Conservation (phyloP, 2,888 invertebrate species). For the Sialis fuliginosa region DNA sequence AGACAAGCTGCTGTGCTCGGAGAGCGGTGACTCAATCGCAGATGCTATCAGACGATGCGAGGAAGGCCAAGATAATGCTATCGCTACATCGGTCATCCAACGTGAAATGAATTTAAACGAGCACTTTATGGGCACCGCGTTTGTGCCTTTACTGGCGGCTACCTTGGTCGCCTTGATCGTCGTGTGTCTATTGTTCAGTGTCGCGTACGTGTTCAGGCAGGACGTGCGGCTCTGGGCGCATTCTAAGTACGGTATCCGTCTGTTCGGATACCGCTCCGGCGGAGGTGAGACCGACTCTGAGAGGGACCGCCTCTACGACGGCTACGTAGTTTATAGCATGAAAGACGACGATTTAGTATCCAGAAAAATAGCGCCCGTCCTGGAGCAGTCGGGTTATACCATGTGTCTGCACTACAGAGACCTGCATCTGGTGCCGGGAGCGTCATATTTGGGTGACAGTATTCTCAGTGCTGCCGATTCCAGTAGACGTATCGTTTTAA, state of each 20-base stretch:
- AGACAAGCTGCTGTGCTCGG: slow-evolving; percentile 49
- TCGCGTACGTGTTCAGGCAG: slow-evolving; percentile 56
- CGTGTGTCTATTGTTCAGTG: slow-evolving; percentile 45
- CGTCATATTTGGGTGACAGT: slow-evolving; percentile 41
- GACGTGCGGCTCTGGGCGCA: slow-evolving; percentile 66
- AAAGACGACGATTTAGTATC: slow-evolving; percentile 58
- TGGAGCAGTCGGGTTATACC: slow-evolving; percentile 52
- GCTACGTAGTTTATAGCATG: slow-evolving; percentile 72
- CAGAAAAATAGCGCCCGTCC: slow-evolving; percentile 48
- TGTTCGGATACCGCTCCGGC: slow-evolving; percentile 43
- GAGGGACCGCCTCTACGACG: slow-evolving; percentile 47
- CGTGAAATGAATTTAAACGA: slow-evolving; percentile 38
- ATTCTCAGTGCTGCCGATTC: slow-evolving; percentile 43
- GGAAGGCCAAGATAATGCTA: slow-evolving; percentile 42
- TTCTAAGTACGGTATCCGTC: slow-evolving; percentile 56
- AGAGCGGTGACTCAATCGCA: slow-evolving; percentile 32
- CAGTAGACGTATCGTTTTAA: slow-evolving; percentile 56
- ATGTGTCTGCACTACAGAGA: slow-evolving; percentile 54
- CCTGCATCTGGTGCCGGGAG: slow-evolving; percentile 36
- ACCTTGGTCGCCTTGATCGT: slow-evolving; percentile 51
- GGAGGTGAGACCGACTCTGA: slow-evolving; percentile 29
- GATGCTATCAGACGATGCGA: slow-evolving; percentile 39
- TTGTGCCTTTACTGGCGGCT: slow-evolving; percentile 56
- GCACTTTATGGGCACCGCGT: slow-evolving; percentile 48
- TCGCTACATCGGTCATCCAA: slow-evolving; percentile 35